Percentiles rank a stretch among this genome's conserved stretches.
phyloP scores from a whole-genome alignment of 1,140 invertebrate species.

The Drosophila seguyi region DNA sequence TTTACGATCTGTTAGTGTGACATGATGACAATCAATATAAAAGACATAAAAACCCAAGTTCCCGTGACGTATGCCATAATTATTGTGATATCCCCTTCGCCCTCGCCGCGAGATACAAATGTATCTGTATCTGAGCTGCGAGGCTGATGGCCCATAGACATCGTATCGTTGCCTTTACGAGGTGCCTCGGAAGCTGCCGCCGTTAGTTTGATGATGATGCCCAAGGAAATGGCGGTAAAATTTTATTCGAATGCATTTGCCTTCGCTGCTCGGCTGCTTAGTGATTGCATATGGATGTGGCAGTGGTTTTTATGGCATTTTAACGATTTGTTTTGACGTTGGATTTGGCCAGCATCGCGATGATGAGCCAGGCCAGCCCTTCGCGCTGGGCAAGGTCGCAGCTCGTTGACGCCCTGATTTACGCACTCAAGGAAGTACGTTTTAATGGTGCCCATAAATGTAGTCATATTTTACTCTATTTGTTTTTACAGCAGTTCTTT shows the following conservation, averaged over 20 bases:
- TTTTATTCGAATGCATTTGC: slow-evolving; percentile 82
- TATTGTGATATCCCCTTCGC: slow-evolving; percentile 69
- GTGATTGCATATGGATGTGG: slow-evolving; percentile 64
- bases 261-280: slow-evolving; percentile 28
- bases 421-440: slow-evolving; percentile 42
- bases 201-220: slow-evolving; percentile 74
- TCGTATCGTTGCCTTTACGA: slow-evolving; percentile 84
- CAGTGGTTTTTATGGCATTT: slow-evolving; percentile 76
- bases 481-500: slow-evolving; percentile 2
- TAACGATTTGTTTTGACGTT: slow-evolving; percentile 85
- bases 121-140: slow-evolving; percentile 55
- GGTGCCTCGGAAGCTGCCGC: slow-evolving; percentile 69
- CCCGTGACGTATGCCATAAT: slow-evolving; percentile 84
- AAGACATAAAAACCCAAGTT: slow-evolving; percentile 81
- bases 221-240: slow-evolving; percentile 79
- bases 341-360: slow-evolving; percentile 63
- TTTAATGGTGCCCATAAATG: slow-evolving; percentile 15
- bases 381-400: slow-evolving; percentile 37
- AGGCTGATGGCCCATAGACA: slow-evolving; percentile 67
- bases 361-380: slow-evolving; percentile 31
- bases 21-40: slow-evolving; percentile 84
- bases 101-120: slow-evolving; percentile 26
- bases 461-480: slow-evolving; percentile 16
- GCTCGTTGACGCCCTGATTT: slow-evolving; percentile 66
- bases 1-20: slow-evolving; percentile 84